phyloP scores from a whole-genome alignment of 2,888 invertebrate genomes.

The Halictus quadricinctus region DNA sequence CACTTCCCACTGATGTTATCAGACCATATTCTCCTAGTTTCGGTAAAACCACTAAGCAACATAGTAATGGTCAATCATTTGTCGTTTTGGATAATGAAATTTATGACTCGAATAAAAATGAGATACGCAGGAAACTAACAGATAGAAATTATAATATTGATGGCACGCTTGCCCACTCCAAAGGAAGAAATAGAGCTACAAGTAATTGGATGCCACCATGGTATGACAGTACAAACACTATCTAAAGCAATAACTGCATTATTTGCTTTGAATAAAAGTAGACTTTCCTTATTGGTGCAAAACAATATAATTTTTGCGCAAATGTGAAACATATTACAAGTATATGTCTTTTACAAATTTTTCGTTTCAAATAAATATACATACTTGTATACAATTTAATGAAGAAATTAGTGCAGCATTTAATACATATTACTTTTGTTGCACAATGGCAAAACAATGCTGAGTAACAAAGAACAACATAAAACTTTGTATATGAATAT shows the following conservation, averaged over 20 bases:
- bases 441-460: not conserved
- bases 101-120: constrained; percentile 56
- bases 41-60: constrained; percentile 63
- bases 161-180: constrained; percentile 70
- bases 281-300: constrained; percentile 8
- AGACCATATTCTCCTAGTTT: constrained; percentile 80
- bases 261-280: constrained; percentile 5
- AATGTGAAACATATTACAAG: not conserved
- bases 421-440: constrained; percentile 11
- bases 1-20: constrained; percentile 57
- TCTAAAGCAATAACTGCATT: constrained; percentile 50
- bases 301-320: constrained; percentile 21
- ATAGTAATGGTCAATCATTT: constrained; percentile 72
- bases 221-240: constrained; percentile 80
- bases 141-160: constrained; percentile 77
- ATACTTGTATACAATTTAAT: not conserved
- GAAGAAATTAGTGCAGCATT: constrained; percentile 8
- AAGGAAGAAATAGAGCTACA: constrained; percentile 77
- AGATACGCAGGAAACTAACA: constrained; percentile 60
- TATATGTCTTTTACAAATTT: constrained; percentile 5
- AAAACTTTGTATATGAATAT: not conserved
- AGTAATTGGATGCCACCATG: constrained; percentile 83
- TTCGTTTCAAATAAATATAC: constrained; percentile 15
- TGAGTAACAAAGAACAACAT: constrained; percentile 2
- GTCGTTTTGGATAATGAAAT: constrained; percentile 73